Conservation (phyloP, 2,113 vertebrate species). For the Pluvianellus socialis region DNA sequence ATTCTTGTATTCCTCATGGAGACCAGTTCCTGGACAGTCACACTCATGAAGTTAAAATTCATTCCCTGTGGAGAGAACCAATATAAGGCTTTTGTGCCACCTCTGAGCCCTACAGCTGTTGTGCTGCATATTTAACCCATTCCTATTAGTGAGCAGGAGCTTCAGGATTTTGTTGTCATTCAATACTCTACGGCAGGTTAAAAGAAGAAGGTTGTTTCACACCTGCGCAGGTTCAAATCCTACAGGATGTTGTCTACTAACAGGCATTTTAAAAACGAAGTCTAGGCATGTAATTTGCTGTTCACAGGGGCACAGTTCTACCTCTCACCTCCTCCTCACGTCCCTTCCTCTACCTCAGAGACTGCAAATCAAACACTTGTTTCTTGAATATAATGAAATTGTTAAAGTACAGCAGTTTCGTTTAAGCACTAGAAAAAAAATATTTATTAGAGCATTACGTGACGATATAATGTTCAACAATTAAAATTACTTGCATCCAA, state of each 20-base stretch:
- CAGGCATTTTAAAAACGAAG: neutral
- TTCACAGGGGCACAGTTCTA: neutral
- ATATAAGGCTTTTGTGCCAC: neutral
- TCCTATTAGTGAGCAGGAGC: neutral
- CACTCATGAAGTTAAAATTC: neutral
- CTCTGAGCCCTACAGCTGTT: constrained; percentile 11
- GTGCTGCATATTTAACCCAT: neutral
- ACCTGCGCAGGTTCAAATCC: neutral
- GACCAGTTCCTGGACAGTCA: neutral
- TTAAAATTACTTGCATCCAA: constrained; percentile 47
- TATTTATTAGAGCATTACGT: neutral
- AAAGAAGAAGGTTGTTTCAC: neutral
- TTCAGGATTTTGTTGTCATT: neutral
- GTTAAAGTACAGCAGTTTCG: neutral
- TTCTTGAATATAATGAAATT: neutral
- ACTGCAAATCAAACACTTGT: neutral
- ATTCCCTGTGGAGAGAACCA: neutral
- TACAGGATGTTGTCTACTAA: neutral
- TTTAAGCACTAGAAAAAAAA: neutral
- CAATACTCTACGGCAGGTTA: neutral
- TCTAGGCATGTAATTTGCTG: neutral
- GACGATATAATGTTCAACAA: neutral
- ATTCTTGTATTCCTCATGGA: constrained; percentile 25
- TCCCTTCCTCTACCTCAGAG: neutral
- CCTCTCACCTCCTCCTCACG: neutral